A percentile compares a stretch with the other conserved stretches of the same genome.
Evolutionary conservation across 2,888 invertebrate genomes (phyloP).

Genomic region (Oasisia sp.): DNA sequence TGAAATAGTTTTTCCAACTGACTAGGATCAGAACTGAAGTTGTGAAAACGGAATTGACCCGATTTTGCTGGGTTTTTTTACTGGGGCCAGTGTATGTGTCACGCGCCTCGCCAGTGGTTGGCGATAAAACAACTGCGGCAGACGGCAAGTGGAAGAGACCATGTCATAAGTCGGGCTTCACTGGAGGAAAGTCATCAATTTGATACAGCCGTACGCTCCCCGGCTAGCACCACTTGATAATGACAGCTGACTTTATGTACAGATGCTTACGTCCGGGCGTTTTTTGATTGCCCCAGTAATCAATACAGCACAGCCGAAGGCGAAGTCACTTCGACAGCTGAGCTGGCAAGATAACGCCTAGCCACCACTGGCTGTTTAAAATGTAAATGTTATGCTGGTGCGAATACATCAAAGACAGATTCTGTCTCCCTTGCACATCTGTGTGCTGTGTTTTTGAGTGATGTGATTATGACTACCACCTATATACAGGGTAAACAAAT

Average conservation of each 20-base stretch:
- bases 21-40: too few species aligned
- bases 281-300: constrained; percentile 8
- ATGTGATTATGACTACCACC: neutral
- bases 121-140: neutral
- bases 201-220: neutral
- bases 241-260: constrained; percentile 1
- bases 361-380: neutral
- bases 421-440: neutral
- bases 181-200: neutral
- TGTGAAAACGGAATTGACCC: too few species aligned
- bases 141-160: neutral
- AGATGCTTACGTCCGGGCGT: neutral
- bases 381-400: constrained; percentile 1
- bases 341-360: neutral
- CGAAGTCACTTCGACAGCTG: neutral
- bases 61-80: too few species aligned
- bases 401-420: neutral
- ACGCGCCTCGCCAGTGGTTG: neutral
- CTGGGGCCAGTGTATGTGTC: neutral
- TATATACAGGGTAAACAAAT: neutral
- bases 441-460: neutral
- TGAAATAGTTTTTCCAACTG: too few species aligned
- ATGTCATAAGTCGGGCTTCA: neutral
- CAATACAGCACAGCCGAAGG: neutral
- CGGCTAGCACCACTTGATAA: neutral